phyloP scores from a whole-genome alignment of 2,797 vertebrate species.

The Hippoglossus hippoglossus region DNA sequence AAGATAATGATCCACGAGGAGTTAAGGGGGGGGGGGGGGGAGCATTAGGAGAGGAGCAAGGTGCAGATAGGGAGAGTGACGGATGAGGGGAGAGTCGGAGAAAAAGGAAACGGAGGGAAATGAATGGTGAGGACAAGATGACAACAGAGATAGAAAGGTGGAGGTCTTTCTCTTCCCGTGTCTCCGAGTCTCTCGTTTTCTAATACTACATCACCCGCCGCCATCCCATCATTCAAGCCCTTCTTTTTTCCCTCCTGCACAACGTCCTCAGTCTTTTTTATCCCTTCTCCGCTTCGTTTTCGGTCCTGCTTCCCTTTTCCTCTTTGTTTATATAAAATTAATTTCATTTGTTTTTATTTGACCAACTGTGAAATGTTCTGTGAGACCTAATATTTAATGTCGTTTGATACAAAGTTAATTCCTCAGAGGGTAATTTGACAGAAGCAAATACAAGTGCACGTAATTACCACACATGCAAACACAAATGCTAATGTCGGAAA shows the following conservation, averaged over 20 bases:
- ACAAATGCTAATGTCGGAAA: no score
- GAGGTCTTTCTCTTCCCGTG: conserved; percentile 42
- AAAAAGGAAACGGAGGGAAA: conserved; percentile 50
- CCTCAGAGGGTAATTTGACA: no score
- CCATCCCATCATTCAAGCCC: conserved; percentile 34
- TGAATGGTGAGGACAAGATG: conserved; percentile 72
- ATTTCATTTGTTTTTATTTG: neutral
- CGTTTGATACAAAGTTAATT: no score
- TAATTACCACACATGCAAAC: no score
- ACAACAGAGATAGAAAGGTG: conserved; percentile 73
- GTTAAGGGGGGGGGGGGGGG: conserved; percentile 46
- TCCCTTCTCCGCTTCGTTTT: neutral
- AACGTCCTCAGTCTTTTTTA: neutral
- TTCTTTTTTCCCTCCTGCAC: neutral
- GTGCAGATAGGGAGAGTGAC: conserved; percentile 71
- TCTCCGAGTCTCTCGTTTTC: conserved; percentile 36
- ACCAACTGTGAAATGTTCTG: no score
- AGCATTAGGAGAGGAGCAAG: conserved; percentile 58
- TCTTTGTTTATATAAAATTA: conserved; percentile 15
- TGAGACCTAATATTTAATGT: no score
- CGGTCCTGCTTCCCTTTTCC: neutral
- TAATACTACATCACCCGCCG: conserved; percentile 47
- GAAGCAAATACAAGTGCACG: no score
- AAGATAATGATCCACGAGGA: conserved; percentile 70
- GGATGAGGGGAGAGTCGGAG: conserved; percentile 55